Evolutionary conservation across 2,797 vertebrate genomes (phyloP).

Genomic region (Acanthis flammea): DNA sequence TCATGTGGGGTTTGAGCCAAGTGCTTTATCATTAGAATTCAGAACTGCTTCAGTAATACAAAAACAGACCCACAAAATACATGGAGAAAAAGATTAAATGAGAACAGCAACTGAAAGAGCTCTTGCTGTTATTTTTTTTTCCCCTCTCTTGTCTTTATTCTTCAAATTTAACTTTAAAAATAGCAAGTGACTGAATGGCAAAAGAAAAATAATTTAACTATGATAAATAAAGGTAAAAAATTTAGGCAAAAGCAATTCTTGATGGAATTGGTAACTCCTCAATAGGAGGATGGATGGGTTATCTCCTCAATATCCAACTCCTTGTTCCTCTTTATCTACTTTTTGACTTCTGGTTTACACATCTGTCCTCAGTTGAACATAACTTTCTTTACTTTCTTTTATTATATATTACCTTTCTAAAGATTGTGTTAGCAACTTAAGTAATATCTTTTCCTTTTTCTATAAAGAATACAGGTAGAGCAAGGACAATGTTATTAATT

Average conservation of each 20-base stretch:
- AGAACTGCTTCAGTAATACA: constrained; percentile 1
- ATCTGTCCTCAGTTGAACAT: neutral
- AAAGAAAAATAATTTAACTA: neutral
- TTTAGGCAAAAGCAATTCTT: neutral
- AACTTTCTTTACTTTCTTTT: neutral
- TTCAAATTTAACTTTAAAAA: constrained; percentile 25
- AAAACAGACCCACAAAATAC: constrained; percentile 24
- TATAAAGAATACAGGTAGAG: neutral
- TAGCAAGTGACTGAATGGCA: neutral
- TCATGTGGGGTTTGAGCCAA: neutral
- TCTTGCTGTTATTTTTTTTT: neutral
- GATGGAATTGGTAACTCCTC: neutral
- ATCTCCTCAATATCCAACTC: neutral
- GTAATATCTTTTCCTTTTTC: neutral
- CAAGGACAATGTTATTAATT: neutral
- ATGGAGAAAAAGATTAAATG: constrained; percentile 13
- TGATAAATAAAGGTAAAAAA: neutral
- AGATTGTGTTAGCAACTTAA: neutral
- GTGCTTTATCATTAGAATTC: constrained; percentile 55
- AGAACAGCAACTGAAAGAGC: neutral
- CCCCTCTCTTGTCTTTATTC: neutral
- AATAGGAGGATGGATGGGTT: neutral
- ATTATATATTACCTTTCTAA: neutral
- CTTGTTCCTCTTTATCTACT: neutral
- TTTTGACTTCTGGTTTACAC: neutral